Evolutionary conservation across 2,797 vertebrate genomes (phyloP).

Genomic region (Etheostoma nigrum): DNA sequence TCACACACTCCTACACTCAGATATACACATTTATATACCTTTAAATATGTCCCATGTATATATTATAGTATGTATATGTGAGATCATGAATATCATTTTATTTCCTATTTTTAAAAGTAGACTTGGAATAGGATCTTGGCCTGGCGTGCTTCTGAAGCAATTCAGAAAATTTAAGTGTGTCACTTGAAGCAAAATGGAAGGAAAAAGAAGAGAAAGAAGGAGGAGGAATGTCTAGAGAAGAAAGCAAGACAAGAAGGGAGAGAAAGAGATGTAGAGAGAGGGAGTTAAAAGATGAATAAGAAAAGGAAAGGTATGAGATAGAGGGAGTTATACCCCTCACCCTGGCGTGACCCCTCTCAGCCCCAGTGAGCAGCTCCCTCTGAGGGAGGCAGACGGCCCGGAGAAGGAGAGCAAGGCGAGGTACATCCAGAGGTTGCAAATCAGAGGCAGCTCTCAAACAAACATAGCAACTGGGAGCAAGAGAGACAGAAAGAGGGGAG

Average conservation of each 20-base stretch:
- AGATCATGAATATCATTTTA: constrained; percentile 35
- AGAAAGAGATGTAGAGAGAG: constrained; percentile 10
- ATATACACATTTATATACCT: constrained; percentile 5
- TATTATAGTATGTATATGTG: background rate
- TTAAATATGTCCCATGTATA: constrained; percentile 5
- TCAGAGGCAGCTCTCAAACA: constrained; percentile 75
- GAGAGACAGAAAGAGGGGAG: constrained; percentile 35
- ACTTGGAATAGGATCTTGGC: constrained; percentile 37
- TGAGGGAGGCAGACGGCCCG: constrained; percentile 67
- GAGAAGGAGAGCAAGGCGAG: constrained; percentile 66
- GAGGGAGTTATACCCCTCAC: constrained; percentile 83
- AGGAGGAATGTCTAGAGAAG: constrained; percentile 10
- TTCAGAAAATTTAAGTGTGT: constrained; percentile 53
- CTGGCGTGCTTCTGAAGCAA: constrained; percentile 32
- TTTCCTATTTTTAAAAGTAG: constrained; percentile 35
- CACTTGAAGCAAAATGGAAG: constrained; percentile 5
- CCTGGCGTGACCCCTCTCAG: constrained; percentile 81
- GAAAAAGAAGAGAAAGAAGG: background rate
- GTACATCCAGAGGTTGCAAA: constrained; percentile 81
- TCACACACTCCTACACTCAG: constrained; percentile 1
- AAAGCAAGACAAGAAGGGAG: constrained; percentile 5
- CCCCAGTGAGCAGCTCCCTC: constrained; percentile 73
- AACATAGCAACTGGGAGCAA: constrained; percentile 62
- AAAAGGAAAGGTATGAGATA: constrained; percentile 59
- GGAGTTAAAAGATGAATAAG: constrained; percentile 42